Base-by-base conservation (phyloP, 2,888 invertebrate species). In the Amphipoea lucens region DNA sequence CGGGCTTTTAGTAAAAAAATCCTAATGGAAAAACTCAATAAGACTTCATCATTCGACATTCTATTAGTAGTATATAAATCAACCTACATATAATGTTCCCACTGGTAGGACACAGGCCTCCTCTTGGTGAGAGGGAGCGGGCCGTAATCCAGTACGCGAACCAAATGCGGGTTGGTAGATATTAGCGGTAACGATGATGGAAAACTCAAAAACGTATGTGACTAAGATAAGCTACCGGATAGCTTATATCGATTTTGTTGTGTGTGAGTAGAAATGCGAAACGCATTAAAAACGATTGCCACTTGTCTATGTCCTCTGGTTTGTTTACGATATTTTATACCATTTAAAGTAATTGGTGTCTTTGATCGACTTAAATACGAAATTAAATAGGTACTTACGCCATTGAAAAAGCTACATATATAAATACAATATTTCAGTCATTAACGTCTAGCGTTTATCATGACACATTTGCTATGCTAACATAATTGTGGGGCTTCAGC, bases 381-480 rank as follows among this genome's bases (percentile, higher is more conserved):
- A 20, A 60, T 71, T n/a, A 17, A 57, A 63, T 62, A 40, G 23
- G 9, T 54, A 57, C 29, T 29, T 29, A 29, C 3, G 17, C 4
- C 42, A 11, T 40, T 71, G n/a, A 17, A n/a, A n/a, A n/a, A 60
- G 6, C 2, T 29, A n/a, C 11, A 51, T 40, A 54, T 5, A 14
- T 11, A 3, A 48, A 48, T 11, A 71, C 3, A 23, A 11, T 36
- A 57, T 45, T 48, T n/a, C 70, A 48, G 62, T 75, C 51, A 63
- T 76, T 76, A 63, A 75, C 1, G n/a, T 23, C 48, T 74, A 45
- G 36, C 36, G 36, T 57, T 62, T 7, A 51, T 17, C 48, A 17
- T 76, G 76, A 54, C 51, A 76, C 29, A 76, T 63, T 76, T 75
- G 29, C 17, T 54, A 54, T 54, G 29, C 54, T 54, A 42, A 51